These are phyloP conservation scores for Sebastes matsubarae DNA, from an alignment of 2,797 vertebrate species.

Conservation along the genomic window DNA sequence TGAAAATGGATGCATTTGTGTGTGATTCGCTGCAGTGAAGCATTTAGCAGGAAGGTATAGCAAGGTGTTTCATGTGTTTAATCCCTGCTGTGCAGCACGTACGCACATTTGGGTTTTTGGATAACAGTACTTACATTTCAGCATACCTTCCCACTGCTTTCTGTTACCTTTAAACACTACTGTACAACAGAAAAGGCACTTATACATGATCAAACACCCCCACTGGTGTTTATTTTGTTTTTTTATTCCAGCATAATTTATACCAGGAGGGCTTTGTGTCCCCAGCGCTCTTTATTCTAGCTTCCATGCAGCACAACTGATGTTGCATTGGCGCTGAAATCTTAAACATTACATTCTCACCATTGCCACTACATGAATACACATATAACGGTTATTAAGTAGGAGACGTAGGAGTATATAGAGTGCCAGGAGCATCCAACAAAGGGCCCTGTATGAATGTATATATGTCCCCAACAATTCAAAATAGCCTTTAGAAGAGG, in stretches of 20 bases:
- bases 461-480: not conserved
- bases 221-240: not conserved
- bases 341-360: not conserved
- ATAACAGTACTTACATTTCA: not conserved
- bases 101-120: not conserved
- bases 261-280: not conserved
- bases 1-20: not conserved
- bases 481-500: not conserved
- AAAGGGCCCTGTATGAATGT: not conserved
- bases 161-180: not conserved
- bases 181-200: not conserved
- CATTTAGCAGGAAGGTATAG: not conserved
- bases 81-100: not conserved
- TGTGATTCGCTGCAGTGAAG: not conserved
- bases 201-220: not conserved
- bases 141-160: not conserved
- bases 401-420: not conserved
- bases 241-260: not conserved
- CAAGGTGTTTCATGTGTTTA: not conserved
- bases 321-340: not conserved
- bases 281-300: not conserved
- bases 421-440: not conserved
- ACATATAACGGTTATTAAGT: not conserved
- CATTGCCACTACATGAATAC: not conserved
- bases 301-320: not conserved